Percentiles rank a stretch among this genome's conserved stretches.
These are phyloP conservation scores for Myxocyprinus asiaticus DNA, from an alignment of 2,113 vertebrate genomes.

Conservation along the genomic window DNA sequence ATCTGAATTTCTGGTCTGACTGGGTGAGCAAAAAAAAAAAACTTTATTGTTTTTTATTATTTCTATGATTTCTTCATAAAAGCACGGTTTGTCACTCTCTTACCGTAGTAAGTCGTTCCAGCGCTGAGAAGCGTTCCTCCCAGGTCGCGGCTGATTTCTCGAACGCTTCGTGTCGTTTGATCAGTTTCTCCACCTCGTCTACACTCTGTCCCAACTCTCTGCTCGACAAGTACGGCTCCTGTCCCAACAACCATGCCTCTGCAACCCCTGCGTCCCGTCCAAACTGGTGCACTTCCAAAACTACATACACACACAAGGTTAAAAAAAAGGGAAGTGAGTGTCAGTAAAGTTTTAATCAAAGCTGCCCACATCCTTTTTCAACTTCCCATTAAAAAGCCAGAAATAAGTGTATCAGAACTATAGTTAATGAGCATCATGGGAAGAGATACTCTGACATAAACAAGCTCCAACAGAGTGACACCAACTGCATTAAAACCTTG, in stretches of 20 bases:
- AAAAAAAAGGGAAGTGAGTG: slow-evolving; percentile 1
- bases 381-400: slow-evolving; percentile 3
- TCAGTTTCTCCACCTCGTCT: slow-evolving; percentile 94
- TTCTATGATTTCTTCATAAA: too few species aligned
- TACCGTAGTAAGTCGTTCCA: slow-evolving; percentile 94
- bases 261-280: slow-evolving; percentile 93
- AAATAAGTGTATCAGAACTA: slow-evolving; percentile 7
- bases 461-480: too few species aligned
- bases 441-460: too few species aligned
- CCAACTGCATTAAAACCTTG: too few species aligned
- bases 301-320: slow-evolving; percentile 63
- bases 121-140: slow-evolving; percentile 93
- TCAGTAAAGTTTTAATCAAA: neutral
- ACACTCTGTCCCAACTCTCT: slow-evolving; percentile 91
- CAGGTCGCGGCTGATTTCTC: slow-evolving; percentile 96
- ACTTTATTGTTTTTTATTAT: too few species aligned
- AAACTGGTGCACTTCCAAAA: slow-evolving; percentile 98
- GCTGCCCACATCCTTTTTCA: slow-evolving; percentile 11
- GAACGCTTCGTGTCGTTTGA: slow-evolving; percentile 95
- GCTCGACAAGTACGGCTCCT: slow-evolving; percentile 93
- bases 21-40: too few species aligned
- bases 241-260: slow-evolving; percentile 93
- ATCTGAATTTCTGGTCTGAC: too few species aligned
- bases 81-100: slow-evolving; percentile 46
- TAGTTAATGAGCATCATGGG: neutral